Percentiles rank a stretch among this genome's conserved stretches.
Conservation (phyloP, 1,140 invertebrate species). For the Tetramorium simillimum region DNA sequence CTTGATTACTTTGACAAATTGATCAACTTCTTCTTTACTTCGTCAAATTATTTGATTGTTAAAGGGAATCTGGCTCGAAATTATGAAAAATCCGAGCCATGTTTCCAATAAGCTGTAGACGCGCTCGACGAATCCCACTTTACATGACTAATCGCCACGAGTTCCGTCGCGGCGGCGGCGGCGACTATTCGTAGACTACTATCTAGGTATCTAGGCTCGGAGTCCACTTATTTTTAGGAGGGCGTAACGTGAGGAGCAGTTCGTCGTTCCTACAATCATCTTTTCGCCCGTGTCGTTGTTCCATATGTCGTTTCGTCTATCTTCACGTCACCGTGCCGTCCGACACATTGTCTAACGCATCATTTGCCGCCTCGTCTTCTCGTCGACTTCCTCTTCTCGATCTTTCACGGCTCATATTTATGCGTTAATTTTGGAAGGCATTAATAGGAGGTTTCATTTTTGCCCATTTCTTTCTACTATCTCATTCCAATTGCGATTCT, state of each 20-base stretch:
- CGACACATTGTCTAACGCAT: conserved; percentile 44
- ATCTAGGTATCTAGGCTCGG: conserved; percentile 86
- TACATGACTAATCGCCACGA: conserved; percentile 79
- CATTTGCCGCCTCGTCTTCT: conserved; percentile 44
- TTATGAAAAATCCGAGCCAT: neutral
- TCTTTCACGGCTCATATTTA: neutral
- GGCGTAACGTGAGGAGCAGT: conserved; percentile 84
- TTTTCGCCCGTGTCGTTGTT: conserved; percentile 70
- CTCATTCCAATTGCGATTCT: neutral
- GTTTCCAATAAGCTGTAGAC: conserved; percentile 16
- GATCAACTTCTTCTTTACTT: neutral
- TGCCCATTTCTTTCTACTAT: neutral
- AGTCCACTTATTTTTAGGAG: conserved; percentile 85
- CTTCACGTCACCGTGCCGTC: neutral
- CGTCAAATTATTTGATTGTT: neutral
- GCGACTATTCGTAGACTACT: conserved; percentile 84
- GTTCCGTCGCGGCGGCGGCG: conserved; percentile 77
- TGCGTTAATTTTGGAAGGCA: conserved; percentile 5
- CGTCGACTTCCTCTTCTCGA: conserved; percentile 3
- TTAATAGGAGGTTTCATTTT: neutral
- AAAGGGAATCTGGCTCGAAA: neutral
- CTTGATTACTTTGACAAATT: neutral
- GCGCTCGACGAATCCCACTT: conserved; percentile 38
- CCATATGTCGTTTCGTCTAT: conserved; percentile 17
- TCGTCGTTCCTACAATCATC: conserved; percentile 77